phyloP scores from a whole-genome alignment of 2,888 invertebrate genomes.

The Apotomis capreana region DNA sequence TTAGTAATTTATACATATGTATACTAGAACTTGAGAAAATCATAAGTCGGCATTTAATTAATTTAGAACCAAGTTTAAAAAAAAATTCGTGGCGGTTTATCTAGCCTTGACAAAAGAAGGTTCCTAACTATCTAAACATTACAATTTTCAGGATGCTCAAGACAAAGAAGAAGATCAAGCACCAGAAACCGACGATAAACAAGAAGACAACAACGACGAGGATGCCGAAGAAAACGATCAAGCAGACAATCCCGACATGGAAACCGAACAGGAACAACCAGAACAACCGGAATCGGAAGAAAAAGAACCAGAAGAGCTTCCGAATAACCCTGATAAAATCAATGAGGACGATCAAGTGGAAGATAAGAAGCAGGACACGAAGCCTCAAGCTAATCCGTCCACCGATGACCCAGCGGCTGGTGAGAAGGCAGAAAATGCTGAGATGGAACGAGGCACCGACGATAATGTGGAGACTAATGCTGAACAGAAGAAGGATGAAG shows the following conservation, averaged over 20 bases:
- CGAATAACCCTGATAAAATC: conserved; percentile 71
- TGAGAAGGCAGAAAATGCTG: conserved; percentile 78
- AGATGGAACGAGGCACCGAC: conserved; percentile 73
- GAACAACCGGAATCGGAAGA: conserved; percentile 54
- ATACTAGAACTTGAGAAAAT: no score
- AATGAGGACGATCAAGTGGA: conserved; percentile 72
- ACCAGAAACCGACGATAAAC: conserved; percentile 54
- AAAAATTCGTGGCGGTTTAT: no score
- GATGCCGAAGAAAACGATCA: conserved; percentile 50
- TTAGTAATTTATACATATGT: no score
- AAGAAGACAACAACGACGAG: conserved; percentile 57
- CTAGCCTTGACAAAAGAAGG: no score
- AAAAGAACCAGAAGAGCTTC: conserved; percentile 65
- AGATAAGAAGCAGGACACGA: conserved; percentile 73
- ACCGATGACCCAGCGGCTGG: conserved; percentile 76
- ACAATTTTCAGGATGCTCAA: conserved; percentile 12
- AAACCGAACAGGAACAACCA: conserved; percentile 39
- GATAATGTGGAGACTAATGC: conserved; percentile 80
- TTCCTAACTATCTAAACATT: no score
- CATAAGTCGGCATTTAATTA: no score
- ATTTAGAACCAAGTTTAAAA: no score
- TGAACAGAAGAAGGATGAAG: conserved; percentile 75
- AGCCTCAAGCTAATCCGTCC: conserved; percentile 79
- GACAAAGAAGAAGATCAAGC: conserved; percentile 46
- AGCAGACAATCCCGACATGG: conserved; percentile 53